phyloP scores from a whole-genome alignment of 2,113 vertebrate species.

The Nycticryphes semicollaris region DNA sequence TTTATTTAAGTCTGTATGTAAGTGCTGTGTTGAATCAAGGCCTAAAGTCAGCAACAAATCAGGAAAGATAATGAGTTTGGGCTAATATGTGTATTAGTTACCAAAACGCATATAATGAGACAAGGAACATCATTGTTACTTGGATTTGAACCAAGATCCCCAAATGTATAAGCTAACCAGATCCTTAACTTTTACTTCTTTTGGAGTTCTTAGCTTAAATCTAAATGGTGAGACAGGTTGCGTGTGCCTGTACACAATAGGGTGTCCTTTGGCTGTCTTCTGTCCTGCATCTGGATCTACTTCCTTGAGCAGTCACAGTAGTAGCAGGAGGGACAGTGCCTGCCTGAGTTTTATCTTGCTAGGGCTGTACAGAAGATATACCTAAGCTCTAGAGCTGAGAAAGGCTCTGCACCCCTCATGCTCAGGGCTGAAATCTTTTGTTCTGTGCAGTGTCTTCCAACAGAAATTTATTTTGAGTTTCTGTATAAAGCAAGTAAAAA shows the following conservation, averaged over 20 bases:
- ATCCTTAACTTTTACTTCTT: not conserved
- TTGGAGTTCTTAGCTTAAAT: not conserved
- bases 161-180: not conserved
- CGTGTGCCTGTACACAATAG: not conserved
- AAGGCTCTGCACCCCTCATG: not conserved
- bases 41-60: conserved; percentile 2
- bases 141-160: not conserved
- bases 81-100: not conserved
- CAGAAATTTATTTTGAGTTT: conserved; percentile 37
- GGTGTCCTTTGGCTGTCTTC: not conserved
- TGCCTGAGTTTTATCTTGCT: not conserved
- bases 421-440: not conserved
- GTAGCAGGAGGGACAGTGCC: not conserved
- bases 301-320: not conserved
- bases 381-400: not conserved
- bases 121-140: not conserved
- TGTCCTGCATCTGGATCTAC: not conserved
- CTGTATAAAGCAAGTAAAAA: conserved; percentile 21
- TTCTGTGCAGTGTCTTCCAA: not conserved
- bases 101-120: not conserved
- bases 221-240: not conserved
- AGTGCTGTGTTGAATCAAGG: conserved; percentile 29
- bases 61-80: not conserved
- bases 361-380: not conserved
- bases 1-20: conserved; percentile 28